A percentile compares a stretch with the other conserved stretches of the same genome.
These are phyloP conservation scores for Leucophenga maculata DNA, from an alignment of 2,888 invertebrate species.

Conservation along the genomic window DNA sequence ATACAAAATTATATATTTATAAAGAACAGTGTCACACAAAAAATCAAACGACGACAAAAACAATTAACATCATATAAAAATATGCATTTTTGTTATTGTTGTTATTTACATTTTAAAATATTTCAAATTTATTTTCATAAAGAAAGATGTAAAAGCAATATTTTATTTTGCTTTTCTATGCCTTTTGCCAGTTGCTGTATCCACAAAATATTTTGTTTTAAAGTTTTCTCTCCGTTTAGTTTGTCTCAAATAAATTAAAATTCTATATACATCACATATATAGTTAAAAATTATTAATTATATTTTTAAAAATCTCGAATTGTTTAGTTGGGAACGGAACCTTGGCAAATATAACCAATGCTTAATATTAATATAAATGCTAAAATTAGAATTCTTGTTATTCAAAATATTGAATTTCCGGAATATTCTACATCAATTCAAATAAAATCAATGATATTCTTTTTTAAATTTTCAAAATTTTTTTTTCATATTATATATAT, in stretches of 20 bases:
- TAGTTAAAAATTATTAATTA: conserved; percentile 22
- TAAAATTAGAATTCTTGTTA: too few relatives aligned
- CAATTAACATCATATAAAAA: conserved; percentile 12
- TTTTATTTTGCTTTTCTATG: background rate
- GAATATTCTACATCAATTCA: too few relatives aligned
- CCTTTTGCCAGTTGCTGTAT: too few relatives aligned
- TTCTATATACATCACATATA: background rate
- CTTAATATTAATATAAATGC: too few relatives aligned
- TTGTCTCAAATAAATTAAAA: background rate
- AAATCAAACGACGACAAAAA: conserved; percentile 4
- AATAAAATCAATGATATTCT: too few relatives aligned
- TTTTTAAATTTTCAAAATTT: background rate
- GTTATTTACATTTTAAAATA: background rate
- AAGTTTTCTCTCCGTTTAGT: too few relatives aligned
- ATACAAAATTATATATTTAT: conserved; percentile 34
- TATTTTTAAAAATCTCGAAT: background rate
- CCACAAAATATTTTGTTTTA: too few relatives aligned
- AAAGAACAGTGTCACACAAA: conserved; percentile 17
- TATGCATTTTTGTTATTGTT: conserved; percentile 7
- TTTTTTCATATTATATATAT: conserved; percentile 12
- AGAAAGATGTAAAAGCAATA: background rate
- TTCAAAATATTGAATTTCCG: too few relatives aligned
- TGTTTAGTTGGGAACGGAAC: conserved; percentile 14
- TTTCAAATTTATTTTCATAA: conserved; percentile 1
- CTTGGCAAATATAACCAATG: background rate